phyloP scores from a whole-genome alignment of 2,888 invertebrate genomes.

The Patella caerulea region DNA sequence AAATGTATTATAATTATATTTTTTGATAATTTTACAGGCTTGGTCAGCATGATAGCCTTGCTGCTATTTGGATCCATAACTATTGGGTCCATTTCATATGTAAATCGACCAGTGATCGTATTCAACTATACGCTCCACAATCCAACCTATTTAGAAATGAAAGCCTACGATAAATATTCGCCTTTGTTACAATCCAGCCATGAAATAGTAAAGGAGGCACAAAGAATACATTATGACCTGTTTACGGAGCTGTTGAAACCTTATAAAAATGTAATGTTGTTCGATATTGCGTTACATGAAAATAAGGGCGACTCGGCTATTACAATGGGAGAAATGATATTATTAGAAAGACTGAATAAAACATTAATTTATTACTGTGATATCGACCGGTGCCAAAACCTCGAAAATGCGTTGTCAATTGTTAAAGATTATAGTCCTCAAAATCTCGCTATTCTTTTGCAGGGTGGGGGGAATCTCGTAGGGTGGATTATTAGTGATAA shows the following conservation, averaged over 20 bases:
- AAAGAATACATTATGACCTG: conserved; percentile 22
- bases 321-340: conserved; percentile 32
- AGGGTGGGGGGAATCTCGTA: conserved; percentile 42
- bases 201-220: conserved; percentile 18
- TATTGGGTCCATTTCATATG: no score
- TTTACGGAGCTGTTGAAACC: conserved; percentile 17
- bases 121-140: no score
- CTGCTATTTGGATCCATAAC: no score
- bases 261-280: conserved; percentile 34
- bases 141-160: no score
- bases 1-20: no score
- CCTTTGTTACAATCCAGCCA: no score
- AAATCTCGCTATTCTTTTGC: conserved; percentile 37
- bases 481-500: not conserved
- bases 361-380: conserved; percentile 25
- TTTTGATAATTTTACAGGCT: no score
- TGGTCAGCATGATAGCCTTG: no score
- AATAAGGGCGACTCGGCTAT: conserved; percentile 46
- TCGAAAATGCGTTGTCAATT: not conserved
- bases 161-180: no score
- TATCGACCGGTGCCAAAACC: not conserved
- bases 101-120: no score
- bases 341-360: conserved; percentile 27
- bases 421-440: conserved; percentile 5
- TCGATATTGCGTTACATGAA: conserved; percentile 36